Evolutionary conservation across 2,888 invertebrate genomes (phyloP).

Genomic region (Cerceris ruficornis): DNA sequence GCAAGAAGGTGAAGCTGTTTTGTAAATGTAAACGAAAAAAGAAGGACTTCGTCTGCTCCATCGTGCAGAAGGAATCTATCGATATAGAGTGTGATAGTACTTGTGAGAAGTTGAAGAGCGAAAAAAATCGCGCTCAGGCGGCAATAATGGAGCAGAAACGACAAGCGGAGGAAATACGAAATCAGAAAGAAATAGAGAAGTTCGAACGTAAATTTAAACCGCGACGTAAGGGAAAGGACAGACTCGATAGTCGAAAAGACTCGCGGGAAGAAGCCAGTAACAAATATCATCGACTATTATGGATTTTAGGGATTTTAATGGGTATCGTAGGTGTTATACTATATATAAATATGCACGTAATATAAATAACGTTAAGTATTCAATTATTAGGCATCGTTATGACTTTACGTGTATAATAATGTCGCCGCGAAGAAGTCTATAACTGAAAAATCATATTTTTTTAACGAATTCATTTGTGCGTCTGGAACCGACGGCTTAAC

Average conservation of each 20-base stretch:
- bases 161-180: slow-evolving; percentile 86
- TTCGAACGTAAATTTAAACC: slow-evolving; percentile 88
- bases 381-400: too few relatives aligned
- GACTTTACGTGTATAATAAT: too few relatives aligned
- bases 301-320: slow-evolving; percentile 37
- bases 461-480: too few relatives aligned
- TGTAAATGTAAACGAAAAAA: slow-evolving; percentile 91
- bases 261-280: slow-evolving; percentile 4
- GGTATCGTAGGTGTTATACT: slow-evolving; percentile 29
- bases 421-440: neutral
- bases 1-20: slow-evolving; percentile 89
- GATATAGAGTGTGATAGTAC: slow-evolving; percentile 85
- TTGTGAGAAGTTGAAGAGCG: slow-evolving; percentile 84
- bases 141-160: slow-evolving; percentile 84
- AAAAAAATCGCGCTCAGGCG: slow-evolving; percentile 83
- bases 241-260: slow-evolving; percentile 43
- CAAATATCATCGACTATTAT: slow-evolving; percentile 23
- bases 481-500: too few relatives aligned
- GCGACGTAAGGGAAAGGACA: slow-evolving; percentile 73
- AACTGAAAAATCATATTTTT: neutral
- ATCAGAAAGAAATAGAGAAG: slow-evolving; percentile 88
- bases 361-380: neutral
- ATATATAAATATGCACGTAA: slow-evolving; percentile 10
- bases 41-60: slow-evolving; percentile 84
- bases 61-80: slow-evolving; percentile 79